phyloP scores from a whole-genome alignment of 2,888 invertebrate species.

The Rhaphigaster nebulosa region DNA sequence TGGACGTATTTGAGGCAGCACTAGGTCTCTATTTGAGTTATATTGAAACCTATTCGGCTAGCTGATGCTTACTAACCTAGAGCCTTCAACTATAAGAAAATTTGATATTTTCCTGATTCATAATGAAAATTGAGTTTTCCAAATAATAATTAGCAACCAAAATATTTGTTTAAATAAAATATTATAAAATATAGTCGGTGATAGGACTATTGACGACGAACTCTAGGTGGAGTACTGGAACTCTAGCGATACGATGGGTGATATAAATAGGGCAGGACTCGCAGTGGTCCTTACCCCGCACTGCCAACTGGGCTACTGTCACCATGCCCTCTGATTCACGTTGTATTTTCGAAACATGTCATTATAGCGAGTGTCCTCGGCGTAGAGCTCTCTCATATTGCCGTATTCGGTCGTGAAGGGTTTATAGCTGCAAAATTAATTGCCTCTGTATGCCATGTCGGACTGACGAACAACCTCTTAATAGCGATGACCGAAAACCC shows the following conservation, averaged over 20 bases:
- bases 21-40: no score
- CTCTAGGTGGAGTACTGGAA: no score
- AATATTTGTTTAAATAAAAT: no score
- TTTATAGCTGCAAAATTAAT: neutral
- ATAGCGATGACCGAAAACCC: neutral
- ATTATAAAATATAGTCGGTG: no score
- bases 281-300: neutral
- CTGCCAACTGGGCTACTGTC: constrained; percentile 1
- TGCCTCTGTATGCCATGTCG: neutral
- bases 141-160: no score
- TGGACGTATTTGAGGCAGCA: no score
- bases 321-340: neutral
- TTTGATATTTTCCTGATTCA: no score
- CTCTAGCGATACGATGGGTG: neutral
- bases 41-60: no score
- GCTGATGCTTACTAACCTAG: no score
- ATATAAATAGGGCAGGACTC: neutral
- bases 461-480: neutral
- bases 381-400: neutral
- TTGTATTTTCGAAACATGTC: constrained; percentile 29
- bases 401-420: neutral
- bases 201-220: no score
- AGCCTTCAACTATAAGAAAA: no score
- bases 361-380: neutral
- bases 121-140: no score